These are phyloP conservation scores for Torymus auratus DNA, from an alignment of 2,888 invertebrate species.

Conservation along the genomic window DNA sequence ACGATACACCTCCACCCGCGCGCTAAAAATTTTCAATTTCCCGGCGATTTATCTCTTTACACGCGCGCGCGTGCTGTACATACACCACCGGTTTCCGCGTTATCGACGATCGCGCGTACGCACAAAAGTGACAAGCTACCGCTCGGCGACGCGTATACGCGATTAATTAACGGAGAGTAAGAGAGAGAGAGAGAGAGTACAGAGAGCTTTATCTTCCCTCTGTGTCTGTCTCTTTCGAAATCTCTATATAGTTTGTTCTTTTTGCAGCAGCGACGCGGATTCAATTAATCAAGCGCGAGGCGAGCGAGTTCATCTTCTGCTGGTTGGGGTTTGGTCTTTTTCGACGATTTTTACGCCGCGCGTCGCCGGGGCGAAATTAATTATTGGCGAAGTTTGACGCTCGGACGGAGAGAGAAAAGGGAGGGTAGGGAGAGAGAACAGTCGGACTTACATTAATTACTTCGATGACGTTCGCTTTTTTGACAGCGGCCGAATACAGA, in stretches of 20 bases:
- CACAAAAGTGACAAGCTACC: not conserved
- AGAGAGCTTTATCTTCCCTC: not conserved
- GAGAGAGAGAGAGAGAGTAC: too few relatives aligned
- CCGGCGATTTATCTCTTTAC: conserved; percentile 11
- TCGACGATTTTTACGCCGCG: conserved; percentile 36
- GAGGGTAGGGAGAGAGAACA: not conserved
- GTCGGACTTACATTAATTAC: conserved; percentile 30
- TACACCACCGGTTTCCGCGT: not conserved
- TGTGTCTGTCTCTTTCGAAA: conserved; percentile 8
- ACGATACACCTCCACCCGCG: conserved; percentile 1
- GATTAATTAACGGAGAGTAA: conserved; percentile 20
- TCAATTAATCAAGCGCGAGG: conserved; percentile 49
- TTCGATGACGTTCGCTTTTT: conserved; percentile 24
- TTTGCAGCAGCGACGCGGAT: conserved; percentile 29
- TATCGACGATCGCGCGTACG: conserved; percentile 15
- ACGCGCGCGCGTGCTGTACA: not conserved
- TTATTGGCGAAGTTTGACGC: conserved; percentile 40
- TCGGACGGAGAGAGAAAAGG: not conserved
- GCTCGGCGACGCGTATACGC: not conserved
- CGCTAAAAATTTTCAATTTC: conserved; percentile 15
- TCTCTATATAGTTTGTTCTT: not conserved
- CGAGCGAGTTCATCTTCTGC: conserved; percentile 33
- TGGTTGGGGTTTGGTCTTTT: not conserved
- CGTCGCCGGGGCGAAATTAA: conserved; percentile 42
- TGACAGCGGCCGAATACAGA: not conserved